Evolutionary conservation across 2,888 invertebrate genomes (phyloP).

Genomic region (Penaeus monodon): DNA sequence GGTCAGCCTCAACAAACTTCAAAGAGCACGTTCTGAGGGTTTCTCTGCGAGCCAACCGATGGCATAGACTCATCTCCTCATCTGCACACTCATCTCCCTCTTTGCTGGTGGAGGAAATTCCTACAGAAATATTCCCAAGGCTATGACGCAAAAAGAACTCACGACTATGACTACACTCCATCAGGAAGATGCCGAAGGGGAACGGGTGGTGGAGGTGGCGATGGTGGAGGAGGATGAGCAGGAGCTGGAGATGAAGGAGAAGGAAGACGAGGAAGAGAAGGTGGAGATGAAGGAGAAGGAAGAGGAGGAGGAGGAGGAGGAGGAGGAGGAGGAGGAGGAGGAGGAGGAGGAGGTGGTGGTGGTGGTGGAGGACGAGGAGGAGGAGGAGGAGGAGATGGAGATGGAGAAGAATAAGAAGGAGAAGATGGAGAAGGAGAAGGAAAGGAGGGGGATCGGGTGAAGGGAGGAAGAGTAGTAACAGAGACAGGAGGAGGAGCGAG

Average conservation of each 20-base stretch:
- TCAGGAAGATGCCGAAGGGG: not conserved
- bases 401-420: not conserved
- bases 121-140: too few relatives aligned
- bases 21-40: too few relatives aligned
- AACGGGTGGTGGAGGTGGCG: not conserved
- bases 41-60: too few relatives aligned
- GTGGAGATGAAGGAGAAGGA: not conserved
- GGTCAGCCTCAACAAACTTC: too few relatives aligned
- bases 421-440: not conserved
- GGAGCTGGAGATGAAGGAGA: not conserved
- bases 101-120: too few relatives aligned
- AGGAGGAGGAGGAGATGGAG: not conserved
- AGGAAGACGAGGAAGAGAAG: not conserved
- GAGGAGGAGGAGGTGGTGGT: not conserved
- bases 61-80: too few relatives aligned
- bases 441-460: not conserved
- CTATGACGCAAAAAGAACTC: too few relatives aligned
- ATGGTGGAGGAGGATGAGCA: not conserved
- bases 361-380: not conserved
- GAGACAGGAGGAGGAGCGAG: not conserved
- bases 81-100: too few relatives aligned
- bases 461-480: not conserved
- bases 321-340: not conserved
- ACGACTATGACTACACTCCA: too few relatives aligned
- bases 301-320: not conserved